A percentile compares a stretch with the other conserved stretches of the same genome.
phyloP scores from a whole-genome alignment of 2,888 invertebrate genomes.

The Pyrgus malvae region DNA sequence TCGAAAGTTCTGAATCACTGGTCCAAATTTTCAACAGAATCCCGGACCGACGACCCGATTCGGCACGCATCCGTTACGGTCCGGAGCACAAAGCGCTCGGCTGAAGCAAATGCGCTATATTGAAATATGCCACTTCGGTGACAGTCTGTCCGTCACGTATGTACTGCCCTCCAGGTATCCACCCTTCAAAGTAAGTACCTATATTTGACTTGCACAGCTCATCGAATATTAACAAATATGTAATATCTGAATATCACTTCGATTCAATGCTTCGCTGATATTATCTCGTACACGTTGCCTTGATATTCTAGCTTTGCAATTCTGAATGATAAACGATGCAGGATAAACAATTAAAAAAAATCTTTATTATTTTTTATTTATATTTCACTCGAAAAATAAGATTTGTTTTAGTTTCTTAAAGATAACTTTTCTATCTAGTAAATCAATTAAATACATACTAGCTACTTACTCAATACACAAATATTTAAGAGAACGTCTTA shows the following conservation, averaged over 20 bases:
- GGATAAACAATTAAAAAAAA: too few species aligned
- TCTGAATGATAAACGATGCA: too few species aligned
- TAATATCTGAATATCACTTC: conserved; percentile 45
- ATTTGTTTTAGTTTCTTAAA: too few species aligned
- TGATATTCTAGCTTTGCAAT: too few species aligned
- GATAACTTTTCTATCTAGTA: too few species aligned
- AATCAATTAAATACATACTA: too few species aligned
- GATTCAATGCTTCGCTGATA: conserved; percentile 41
- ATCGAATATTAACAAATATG: conserved; percentile 58
- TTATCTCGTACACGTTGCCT: too few species aligned
- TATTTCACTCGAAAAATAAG: too few species aligned
- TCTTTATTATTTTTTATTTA: too few species aligned
- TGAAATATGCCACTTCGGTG: conserved; percentile 68
- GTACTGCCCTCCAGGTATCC: conserved; percentile 58
- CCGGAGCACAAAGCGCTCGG: conserved; percentile 50
- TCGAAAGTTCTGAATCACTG: conserved; percentile 28
- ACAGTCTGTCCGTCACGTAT: conserved; percentile 58
- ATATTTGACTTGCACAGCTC: conserved; percentile 65
- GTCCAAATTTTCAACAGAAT: conserved; percentile 23
- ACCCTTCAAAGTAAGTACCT: conserved; percentile 60
- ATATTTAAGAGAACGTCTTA: too few species aligned
- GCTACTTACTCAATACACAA: too few species aligned
- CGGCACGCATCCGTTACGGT: conserved; percentile 61
- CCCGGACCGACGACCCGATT: conserved; percentile 51
- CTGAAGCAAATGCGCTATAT: conserved; percentile 66